A percentile compares a stretch with the other conserved stretches of the same genome.
Conservation (phyloP, 2,797 vertebrate genomes). For the Arrhamphus sclerolepis region DNA sequence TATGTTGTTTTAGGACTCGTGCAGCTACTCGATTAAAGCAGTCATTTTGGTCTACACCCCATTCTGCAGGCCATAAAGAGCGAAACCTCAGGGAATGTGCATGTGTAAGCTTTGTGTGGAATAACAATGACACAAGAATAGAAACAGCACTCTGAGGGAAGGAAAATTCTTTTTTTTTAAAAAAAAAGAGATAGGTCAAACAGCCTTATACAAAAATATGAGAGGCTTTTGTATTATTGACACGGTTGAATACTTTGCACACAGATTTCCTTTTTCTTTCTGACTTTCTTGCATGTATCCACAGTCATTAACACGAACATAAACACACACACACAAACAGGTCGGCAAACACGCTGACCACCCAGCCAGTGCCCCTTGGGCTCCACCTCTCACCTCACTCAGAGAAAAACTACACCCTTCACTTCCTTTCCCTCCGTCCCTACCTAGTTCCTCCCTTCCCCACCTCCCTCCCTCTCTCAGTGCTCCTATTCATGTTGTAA, state of each 20-base stretch:
- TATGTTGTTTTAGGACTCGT: slow-evolving; percentile 73
- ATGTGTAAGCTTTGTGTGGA: slow-evolving; percentile 66
- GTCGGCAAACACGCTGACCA: slow-evolving; percentile 71
- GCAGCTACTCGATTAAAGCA: slow-evolving; percentile 65
- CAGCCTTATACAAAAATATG: slow-evolving; percentile 50
- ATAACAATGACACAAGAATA: slow-evolving; percentile 74
- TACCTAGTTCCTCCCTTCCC: slow-evolving; percentile 36
- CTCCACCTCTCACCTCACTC: slow-evolving; percentile 76
- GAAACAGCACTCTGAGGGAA: slow-evolving; percentile 46
- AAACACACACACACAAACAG: slow-evolving; percentile 64
- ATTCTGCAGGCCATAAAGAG: slow-evolving; percentile 73
- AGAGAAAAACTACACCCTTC: slow-evolving; percentile 78
- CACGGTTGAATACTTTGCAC: slow-evolving; percentile 48
- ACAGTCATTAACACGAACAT: slow-evolving; percentile 65
- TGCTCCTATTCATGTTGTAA: slow-evolving; percentile 82
- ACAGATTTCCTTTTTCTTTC: slow-evolving; percentile 50
- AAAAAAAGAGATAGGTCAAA: slow-evolving; percentile 57
- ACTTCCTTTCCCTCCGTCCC: slow-evolving; percentile 63
- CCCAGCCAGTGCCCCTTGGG: slow-evolving; percentile 75
- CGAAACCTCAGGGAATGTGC: slow-evolving; percentile 74
- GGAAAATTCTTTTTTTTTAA: slow-evolving; percentile 41
- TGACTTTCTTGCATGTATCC: slow-evolving; percentile 46
- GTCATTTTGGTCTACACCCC: slow-evolving; percentile 74
- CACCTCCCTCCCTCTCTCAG: slow-evolving; percentile 46
- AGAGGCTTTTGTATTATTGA: slow-evolving; percentile 69